A percentile compares a stretch with the other conserved stretches of the same genome.
phyloP scores from a whole-genome alignment of 2,113 vertebrate species.

The Thryonomys swinderianus region DNA sequence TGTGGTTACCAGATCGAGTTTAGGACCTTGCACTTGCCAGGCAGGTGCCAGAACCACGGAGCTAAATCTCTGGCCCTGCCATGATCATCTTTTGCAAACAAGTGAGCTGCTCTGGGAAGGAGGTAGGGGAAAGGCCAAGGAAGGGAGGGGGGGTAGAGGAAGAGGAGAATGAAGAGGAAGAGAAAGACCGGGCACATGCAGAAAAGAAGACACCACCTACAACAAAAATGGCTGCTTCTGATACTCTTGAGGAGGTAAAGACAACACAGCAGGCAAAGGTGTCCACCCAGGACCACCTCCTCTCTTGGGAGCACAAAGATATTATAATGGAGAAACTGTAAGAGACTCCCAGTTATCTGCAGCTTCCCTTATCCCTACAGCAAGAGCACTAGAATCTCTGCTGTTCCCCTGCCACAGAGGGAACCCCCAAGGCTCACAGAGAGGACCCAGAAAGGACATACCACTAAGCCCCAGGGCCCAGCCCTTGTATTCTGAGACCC shows the following conservation, averaged over 20 bases:
- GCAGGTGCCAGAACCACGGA: no score
- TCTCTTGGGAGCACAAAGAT: background rate
- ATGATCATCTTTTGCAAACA: background rate
- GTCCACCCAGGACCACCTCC: background rate
- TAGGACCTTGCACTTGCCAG: no score
- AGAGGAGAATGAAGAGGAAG: background rate
- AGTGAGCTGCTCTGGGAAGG: background rate
- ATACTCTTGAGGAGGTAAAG: background rate
- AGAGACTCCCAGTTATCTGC: background rate
- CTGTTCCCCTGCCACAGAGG: background rate
- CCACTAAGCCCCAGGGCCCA: background rate
- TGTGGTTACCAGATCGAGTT: no score
- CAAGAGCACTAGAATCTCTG: background rate
- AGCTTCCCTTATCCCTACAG: background rate
- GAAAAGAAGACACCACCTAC: background rate
- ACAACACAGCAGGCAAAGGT: background rate
- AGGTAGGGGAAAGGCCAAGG: background rate
- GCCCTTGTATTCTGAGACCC: no score
- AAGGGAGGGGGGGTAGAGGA: background rate
- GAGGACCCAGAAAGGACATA: background rate
- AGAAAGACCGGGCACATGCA: slow-evolving; percentile 2
- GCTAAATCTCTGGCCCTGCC: no score
- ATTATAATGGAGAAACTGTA: background rate
- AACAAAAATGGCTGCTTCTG: background rate
- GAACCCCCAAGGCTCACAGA: background rate